Evolutionary conservation across 2,888 invertebrate genomes (phyloP).

Genomic region (Sepioteuthis lessoniana): DNA sequence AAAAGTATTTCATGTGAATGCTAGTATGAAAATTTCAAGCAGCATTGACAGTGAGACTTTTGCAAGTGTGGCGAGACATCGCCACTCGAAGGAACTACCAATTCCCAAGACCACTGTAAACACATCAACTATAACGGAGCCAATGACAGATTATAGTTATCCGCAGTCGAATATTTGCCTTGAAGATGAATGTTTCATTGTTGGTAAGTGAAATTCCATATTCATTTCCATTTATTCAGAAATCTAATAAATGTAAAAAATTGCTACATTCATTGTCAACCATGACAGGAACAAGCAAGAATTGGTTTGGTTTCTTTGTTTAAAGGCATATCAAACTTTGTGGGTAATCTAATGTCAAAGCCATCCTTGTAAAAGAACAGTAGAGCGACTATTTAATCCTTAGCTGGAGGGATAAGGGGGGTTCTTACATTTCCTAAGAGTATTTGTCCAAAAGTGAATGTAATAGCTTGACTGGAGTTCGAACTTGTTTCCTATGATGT

Average conservation of each 20-base stretch:
- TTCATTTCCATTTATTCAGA: not conserved
- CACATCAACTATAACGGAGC: not conserved
- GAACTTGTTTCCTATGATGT: too few species aligned
- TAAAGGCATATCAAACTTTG: too few species aligned
- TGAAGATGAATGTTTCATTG: slow-evolving; percentile 38
- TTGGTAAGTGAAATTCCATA: not conserved
- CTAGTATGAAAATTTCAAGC: not conserved
- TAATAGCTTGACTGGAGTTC: too few species aligned
- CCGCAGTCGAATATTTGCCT: slow-evolving; percentile 14
- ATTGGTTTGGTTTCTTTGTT: too few species aligned
- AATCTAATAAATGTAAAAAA: not conserved
- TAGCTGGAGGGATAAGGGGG: too few species aligned
- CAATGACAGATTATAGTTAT: not conserved
- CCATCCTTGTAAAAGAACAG: too few species aligned
- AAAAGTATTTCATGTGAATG: not conserved
- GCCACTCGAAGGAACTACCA: not conserved
- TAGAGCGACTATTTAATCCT: too few species aligned
- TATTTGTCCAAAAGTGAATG: too few species aligned
- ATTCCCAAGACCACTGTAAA: not conserved
- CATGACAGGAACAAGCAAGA: too few species aligned
- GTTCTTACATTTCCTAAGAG: too few species aligned
- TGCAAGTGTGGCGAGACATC: not conserved
- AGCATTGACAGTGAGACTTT: not conserved
- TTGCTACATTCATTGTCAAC: too few species aligned
- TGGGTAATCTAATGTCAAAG: too few species aligned